Conservation (phyloP, 2,888 invertebrate species). For the Ptilodon capucinus region DNA sequence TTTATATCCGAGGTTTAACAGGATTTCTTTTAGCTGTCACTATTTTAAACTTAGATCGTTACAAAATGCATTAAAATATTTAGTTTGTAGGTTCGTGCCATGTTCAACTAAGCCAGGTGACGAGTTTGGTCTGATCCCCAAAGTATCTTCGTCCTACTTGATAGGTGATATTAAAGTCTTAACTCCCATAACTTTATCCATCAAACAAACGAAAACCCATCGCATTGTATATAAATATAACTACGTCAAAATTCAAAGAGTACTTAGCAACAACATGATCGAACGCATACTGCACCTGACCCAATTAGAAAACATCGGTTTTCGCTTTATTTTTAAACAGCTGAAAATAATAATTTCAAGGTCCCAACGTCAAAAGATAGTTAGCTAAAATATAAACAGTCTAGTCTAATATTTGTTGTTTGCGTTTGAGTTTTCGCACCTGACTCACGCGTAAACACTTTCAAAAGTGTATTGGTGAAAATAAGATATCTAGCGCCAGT, state of each 20-base stretch:
- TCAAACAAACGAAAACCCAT: slow-evolving; percentile 1
- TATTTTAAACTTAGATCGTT: no score
- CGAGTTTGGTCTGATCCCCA: no score
- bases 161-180: no score
- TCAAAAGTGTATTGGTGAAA: background rate
- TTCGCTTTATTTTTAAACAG: slow-evolving; percentile 21
- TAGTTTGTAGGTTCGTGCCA: no score
- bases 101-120: no score
- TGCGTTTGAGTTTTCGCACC: slow-evolving; percentile 5
- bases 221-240: background rate
- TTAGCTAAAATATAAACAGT: slow-evolving; percentile 19
- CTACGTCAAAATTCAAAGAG: slow-evolving; percentile 5
- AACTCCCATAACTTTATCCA: no score
- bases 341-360: slow-evolving; percentile 25
- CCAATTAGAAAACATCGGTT: slow-evolving; percentile 26
- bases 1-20: no score
- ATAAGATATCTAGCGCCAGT: background rate
- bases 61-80: no score
- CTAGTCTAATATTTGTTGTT: slow-evolving; percentile 15
- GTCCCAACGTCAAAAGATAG: slow-evolving; percentile 27
- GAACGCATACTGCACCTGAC: slow-evolving; percentile 17
- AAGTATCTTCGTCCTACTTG: no score
- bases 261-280: slow-evolving; percentile 5
- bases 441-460: background rate
- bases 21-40: no score